Evolutionary conservation across 1,140 invertebrate genomes (phyloP).

Genomic region (Arctopsyche grandis): DNA sequence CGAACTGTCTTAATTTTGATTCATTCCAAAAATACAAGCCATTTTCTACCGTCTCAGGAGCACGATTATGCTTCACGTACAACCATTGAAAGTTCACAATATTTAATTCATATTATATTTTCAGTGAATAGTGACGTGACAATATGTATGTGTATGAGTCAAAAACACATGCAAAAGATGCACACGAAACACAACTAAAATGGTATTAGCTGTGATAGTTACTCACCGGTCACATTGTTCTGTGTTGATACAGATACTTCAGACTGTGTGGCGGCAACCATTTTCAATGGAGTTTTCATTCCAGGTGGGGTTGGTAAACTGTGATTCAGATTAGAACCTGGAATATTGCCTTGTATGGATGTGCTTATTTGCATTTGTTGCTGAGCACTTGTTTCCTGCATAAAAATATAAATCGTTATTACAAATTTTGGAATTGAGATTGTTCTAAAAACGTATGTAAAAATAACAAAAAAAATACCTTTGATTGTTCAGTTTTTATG

Average conservation of each 20-base stretch:
- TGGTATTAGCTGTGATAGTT: too few species aligned
- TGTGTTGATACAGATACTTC: conserved; percentile 42
- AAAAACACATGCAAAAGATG: too few species aligned
- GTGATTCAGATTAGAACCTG: neutral
- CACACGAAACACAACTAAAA: too few species aligned
- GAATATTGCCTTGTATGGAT: conserved; percentile 16
- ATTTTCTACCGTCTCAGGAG: too few species aligned
- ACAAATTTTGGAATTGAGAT: neutral
- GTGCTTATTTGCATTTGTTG: conserved; percentile 28
- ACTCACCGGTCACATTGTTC: conserved; percentile 14
- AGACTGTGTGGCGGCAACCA: conserved; percentile 42
- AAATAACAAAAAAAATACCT: neutral
- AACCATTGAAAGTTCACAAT: too few species aligned
- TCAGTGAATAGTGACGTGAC: too few species aligned
- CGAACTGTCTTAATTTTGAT: too few species aligned
- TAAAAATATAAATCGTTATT: neutral
- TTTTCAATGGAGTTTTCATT: conserved; percentile 29
- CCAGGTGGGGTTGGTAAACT: conserved; percentile 5
- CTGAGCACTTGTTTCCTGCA: conserved; percentile 1
- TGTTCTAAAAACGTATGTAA: neutral
- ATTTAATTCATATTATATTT: too few species aligned
- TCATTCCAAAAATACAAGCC: too few species aligned
- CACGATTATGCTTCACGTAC: too few species aligned
- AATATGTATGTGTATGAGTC: too few species aligned
- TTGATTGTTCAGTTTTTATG: conserved; percentile 48